A percentile compares a stretch with the other conserved stretches of the same genome.
phyloP scores from a whole-genome alignment of 2,888 invertebrate species.

The Lasioglossum zephyrum region DNA sequence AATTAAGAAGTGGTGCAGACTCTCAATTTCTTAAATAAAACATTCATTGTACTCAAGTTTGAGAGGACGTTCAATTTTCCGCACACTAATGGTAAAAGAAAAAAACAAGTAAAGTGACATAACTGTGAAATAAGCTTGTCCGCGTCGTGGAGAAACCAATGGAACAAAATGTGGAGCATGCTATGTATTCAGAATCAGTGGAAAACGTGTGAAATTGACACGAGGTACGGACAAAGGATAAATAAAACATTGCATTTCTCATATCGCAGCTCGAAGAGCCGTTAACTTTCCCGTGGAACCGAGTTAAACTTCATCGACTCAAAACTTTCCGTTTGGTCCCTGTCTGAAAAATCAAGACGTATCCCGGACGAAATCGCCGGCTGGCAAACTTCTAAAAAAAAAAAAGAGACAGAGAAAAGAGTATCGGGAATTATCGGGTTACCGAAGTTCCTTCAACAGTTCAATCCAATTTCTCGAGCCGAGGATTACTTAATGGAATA shows the following conservation, averaged over 20 bases:
- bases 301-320: neutral
- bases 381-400: neutral
- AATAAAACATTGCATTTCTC: neutral
- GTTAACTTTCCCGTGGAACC: neutral
- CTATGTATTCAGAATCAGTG: neutral
- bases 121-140: too few species aligned
- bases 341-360: constrained; percentile 1
- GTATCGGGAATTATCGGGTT: constrained; percentile 7
- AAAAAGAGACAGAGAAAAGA: neutral
- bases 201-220: neutral
- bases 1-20: neutral
- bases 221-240: neutral
- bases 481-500: constrained; percentile 6
- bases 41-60: too few species aligned
- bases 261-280: neutral
- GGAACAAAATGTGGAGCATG: neutral
- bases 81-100: too few species aligned
- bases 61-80: neutral
- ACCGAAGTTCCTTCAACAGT: neutral
- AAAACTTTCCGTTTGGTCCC: neutral
- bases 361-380: neutral
- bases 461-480: constrained; percentile 4
- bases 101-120: too few species aligned
- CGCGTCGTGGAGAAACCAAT: neutral
- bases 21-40: neutral